Evolutionary conservation across 2,888 invertebrate species (phyloP), one percentile per base, ranked within the genome.

Genomic region (Volucella inanis): DNA sequence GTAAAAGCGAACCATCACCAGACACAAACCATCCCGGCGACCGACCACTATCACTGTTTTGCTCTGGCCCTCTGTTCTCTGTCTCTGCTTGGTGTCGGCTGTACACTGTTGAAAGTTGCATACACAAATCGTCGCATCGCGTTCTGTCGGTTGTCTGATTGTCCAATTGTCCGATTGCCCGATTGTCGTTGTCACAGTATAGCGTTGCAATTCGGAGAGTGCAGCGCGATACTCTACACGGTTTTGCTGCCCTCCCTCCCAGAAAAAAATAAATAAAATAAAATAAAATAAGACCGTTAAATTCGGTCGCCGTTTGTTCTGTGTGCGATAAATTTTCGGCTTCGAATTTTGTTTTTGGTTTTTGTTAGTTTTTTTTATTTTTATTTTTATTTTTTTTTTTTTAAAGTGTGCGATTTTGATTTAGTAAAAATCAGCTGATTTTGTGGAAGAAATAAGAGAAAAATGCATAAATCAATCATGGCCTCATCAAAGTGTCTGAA

Each of bases 401-500:
- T 62, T 31, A n/a, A 8, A 41, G 57, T 50, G 14, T 22, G 31
- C 31, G 6, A 31, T 31, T 31, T 31, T 31, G 31, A 31, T 31
- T 31, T 31, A 31, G 31, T n/a, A 18, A 10, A 22, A 50, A 22
- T 77, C 64, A 70, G 64, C 47, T 52, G 79, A 74, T 75, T 84
- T 71, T 79, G 55, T 68, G 15, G 12, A 8, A 39, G 14, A 11
- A 18, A 65, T 39, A 50, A 39, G 71, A 75, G 15, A 14, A 15
- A 64, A 43, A 31, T 31, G 31, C 31, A 52, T 43, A 62, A 49
- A 47, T 62, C 47, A 72, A 72, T 61, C 80, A 85, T 85, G 85
- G 81, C 85, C 85, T 76, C 81, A 38, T 68, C 76, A 62, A 77
- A 76, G 76, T 85, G 84, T 80, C 64, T 70, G 10, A 85, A 76